Conservation (phyloP, 2,888 invertebrate species). For the Cerceris rybyensis region DNA sequence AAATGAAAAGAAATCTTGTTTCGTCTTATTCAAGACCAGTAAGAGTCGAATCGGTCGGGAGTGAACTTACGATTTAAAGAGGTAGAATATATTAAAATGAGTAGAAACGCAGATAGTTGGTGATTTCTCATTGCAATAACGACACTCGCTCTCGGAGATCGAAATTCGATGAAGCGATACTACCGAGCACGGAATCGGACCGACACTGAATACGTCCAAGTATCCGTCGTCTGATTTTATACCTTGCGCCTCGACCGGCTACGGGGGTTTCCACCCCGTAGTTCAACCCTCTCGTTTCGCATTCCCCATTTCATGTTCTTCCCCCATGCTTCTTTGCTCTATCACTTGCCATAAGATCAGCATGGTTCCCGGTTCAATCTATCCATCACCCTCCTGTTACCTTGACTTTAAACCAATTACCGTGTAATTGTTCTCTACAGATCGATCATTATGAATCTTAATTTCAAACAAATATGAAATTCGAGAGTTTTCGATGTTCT, state of each 20-base stretch:
- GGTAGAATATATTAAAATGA: slow-evolving; percentile 66
- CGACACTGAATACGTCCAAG: slow-evolving; percentile 70
- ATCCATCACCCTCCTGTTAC: neutral
- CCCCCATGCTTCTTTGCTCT: neutral
- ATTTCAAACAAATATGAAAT: too few species aligned
- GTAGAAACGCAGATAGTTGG: slow-evolving; percentile 58
- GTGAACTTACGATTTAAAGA: slow-evolving; percentile 71
- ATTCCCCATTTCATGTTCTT: slow-evolving; percentile 28
- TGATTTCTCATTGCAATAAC: slow-evolving; percentile 64
- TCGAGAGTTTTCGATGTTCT: too few species aligned
- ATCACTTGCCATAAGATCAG: neutral
- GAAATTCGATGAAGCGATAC: slow-evolving; percentile 45
- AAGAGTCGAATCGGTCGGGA: neutral
- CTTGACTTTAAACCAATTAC: too few species aligned
- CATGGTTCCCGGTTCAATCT: slow-evolving; percentile 9
- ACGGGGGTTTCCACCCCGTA: slow-evolving; percentile 34
- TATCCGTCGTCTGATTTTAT: slow-evolving; percentile 73
- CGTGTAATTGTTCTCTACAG: too few species aligned
- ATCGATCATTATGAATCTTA: too few species aligned
- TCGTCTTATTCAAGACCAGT: neutral
- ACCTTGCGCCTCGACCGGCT: slow-evolving; percentile 63
- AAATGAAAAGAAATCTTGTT: too few species aligned
- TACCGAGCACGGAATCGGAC: slow-evolving; percentile 56
- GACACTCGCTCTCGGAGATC: slow-evolving; percentile 14
- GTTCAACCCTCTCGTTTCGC: slow-evolving; percentile 51